Evolutionary conservation across 1,140 invertebrate species (phyloP).

Genomic region (Andricus grossulariae): DNA sequence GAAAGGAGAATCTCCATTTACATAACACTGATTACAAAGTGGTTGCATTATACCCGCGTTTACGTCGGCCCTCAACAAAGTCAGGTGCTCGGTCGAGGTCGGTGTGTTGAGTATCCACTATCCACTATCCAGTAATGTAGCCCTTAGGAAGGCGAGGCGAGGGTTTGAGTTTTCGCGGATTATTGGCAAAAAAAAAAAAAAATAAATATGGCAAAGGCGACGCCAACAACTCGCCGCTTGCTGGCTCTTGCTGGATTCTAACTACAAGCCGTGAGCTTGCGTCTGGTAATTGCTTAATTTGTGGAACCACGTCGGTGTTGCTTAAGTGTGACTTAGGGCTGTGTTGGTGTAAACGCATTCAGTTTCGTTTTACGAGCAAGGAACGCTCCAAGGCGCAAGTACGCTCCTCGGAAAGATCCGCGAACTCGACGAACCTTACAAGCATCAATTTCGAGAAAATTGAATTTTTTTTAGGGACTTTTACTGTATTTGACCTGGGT

Average conservation of each 20-base stretch:
- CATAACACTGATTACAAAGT: too few relatives aligned
- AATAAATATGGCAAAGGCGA: slow-evolving; percentile 31
- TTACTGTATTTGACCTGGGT: not conserved
- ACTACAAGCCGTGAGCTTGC: slow-evolving; percentile 57
- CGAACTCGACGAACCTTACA: not conserved
- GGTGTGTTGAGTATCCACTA: too few relatives aligned
- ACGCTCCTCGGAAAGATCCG: slow-evolving; percentile 50
- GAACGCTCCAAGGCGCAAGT: slow-evolving; percentile 58
- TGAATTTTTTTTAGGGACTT: not conserved
- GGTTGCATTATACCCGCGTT: too few relatives aligned
- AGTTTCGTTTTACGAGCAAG: slow-evolving; percentile 67
- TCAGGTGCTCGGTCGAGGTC: too few relatives aligned
- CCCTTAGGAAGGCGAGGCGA: not conserved
- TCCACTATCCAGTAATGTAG: not conserved
- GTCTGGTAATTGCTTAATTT: slow-evolving; percentile 75
- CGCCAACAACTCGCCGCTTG: not conserved
- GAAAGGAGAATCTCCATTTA: too few relatives aligned
- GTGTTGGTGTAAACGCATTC: slow-evolving; percentile 66
- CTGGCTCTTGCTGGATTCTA: too few relatives aligned
- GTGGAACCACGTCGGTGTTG: slow-evolving; percentile 62
- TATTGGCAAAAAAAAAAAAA: slow-evolving; percentile 35
- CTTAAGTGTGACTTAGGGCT: slow-evolving; percentile 54
- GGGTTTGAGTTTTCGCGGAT: slow-evolving; percentile 23
- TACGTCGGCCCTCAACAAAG: too few relatives aligned
- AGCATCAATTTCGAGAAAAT: too few relatives aligned